Evolutionary conservation across 2,888 invertebrate genomes (phyloP).

Genomic region (Gryllus longicercus): DNA sequence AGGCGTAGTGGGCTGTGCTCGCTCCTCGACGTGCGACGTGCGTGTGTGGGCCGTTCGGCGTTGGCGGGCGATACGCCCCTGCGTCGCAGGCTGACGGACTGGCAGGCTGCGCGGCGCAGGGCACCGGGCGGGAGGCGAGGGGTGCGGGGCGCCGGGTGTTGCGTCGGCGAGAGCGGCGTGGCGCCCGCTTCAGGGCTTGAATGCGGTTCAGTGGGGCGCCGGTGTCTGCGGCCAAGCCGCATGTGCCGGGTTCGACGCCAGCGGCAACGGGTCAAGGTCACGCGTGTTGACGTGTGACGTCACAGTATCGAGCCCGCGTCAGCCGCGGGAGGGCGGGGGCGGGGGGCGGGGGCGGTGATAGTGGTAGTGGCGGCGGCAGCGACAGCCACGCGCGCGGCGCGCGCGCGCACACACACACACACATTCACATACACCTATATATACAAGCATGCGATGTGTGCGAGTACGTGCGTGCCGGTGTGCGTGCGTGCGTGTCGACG

Average conservation of each 20-base stretch:
- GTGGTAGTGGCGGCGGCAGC: background rate
- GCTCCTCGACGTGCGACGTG: no score
- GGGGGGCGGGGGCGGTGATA: no score
- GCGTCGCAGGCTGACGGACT: no score
- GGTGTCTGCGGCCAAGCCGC: background rate
- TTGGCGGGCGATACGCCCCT: no score
- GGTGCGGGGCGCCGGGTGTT: no score
- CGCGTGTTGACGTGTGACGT: slow-evolving; percentile 8
- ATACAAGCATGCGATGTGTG: background rate
- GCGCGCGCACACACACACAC: background rate
- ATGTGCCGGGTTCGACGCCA: slow-evolving; percentile 3
- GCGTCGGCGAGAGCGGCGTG: no score
- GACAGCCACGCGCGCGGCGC: background rate
- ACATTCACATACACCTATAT: background rate
- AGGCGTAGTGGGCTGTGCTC: no score
- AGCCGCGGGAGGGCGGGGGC: no score
- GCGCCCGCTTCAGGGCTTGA: background rate
- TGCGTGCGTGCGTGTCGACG: background rate
- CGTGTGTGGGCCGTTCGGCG: no score
- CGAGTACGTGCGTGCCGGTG: background rate
- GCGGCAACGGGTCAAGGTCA: background rate
- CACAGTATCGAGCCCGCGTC: background rate
- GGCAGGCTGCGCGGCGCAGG: no score
- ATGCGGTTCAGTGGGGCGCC: background rate
- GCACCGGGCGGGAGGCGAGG: no score